These are phyloP conservation scores for Aurelia aurita DNA, from an alignment of 30 jellyfish, hydroid and myxozoan species.

Conservation along the genomic window DNA sequence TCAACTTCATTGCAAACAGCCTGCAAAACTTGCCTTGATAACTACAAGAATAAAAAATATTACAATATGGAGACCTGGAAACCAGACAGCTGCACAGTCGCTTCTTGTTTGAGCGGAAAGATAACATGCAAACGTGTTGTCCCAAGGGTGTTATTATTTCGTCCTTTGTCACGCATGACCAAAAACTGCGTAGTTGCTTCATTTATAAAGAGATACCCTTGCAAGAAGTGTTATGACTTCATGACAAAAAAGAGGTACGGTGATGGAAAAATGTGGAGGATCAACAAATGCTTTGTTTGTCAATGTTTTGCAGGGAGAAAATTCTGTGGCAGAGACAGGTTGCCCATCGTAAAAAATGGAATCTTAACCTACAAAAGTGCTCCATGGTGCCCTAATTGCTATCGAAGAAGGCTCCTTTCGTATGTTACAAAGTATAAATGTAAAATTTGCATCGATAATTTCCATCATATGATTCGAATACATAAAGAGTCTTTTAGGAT, in stretches of 20 bases:
- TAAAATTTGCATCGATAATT: constrained; percentile 18
- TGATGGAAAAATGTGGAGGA: constrained; percentile 16
- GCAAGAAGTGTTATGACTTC: not conserved
- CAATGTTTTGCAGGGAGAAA: constrained; percentile 34
- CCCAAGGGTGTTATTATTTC: not conserved
- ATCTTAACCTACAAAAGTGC: not conserved
- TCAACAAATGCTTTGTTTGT: constrained; percentile 20
- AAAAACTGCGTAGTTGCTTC: not conserved
- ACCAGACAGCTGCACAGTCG: constrained; percentile 4
- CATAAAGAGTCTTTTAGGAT: not conserved
- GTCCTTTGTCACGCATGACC: not conserved
- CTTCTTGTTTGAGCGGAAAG: not conserved
- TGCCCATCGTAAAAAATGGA: not conserved
- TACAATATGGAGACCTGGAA: constrained; percentile 1
- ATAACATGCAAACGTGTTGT: not conserved
- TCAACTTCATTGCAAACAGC: not conserved
- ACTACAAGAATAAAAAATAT: not conserved
- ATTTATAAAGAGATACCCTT: constrained; percentile 2
- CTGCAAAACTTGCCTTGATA: constrained; percentile 24
- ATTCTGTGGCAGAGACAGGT: constrained; percentile 14
- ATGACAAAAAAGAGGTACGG: not conserved
- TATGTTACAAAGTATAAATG: constrained; percentile 15
- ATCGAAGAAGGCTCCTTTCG: not conserved
- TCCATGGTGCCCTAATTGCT: constrained; percentile 16
- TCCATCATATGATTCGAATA: not conserved